phyloP scores from a whole-genome alignment of 2,888 invertebrate genomes.

The Rhaphigaster nebulosa region DNA sequence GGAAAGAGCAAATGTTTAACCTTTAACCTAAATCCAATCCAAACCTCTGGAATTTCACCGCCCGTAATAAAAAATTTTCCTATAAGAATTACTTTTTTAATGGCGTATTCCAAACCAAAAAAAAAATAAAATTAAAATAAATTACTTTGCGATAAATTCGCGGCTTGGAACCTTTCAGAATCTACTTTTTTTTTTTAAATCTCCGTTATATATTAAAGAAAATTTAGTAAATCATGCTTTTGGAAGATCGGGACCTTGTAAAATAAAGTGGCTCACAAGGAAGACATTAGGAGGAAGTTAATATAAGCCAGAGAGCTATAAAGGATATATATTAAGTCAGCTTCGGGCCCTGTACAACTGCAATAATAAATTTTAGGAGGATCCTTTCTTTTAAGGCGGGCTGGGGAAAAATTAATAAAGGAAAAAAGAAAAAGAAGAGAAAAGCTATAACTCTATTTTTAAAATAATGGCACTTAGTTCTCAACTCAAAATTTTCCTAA shows the following conservation, averaged over 20 bases:
- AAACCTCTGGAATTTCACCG: no score
- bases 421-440: background rate
- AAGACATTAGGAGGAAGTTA: conserved; percentile 29
- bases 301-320: conserved; percentile 22
- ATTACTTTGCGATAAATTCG: background rate
- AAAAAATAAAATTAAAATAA: background rate
- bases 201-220: background rate
- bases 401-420: background rate
- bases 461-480: conserved; percentile 21
- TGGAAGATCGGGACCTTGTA: background rate
- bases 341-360: background rate
- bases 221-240: conserved; percentile 9
- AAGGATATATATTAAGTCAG: conserved; percentile 33
- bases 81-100: no score
- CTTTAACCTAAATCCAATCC: no score
- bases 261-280: background rate
- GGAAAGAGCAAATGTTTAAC: no score
- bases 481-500: conserved; percentile 33
- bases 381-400: conserved; percentile 22
- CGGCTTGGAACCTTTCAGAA: background rate
- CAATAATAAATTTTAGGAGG: conserved; percentile 35
- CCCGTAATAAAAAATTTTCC: no score
- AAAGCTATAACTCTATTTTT: conserved; percentile 5
- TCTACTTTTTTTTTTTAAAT: background rate
- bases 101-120: no score